Evolutionary conservation across 2,797 vertebrate genomes (phyloP).

Genomic region (Karalla daura): DNA sequence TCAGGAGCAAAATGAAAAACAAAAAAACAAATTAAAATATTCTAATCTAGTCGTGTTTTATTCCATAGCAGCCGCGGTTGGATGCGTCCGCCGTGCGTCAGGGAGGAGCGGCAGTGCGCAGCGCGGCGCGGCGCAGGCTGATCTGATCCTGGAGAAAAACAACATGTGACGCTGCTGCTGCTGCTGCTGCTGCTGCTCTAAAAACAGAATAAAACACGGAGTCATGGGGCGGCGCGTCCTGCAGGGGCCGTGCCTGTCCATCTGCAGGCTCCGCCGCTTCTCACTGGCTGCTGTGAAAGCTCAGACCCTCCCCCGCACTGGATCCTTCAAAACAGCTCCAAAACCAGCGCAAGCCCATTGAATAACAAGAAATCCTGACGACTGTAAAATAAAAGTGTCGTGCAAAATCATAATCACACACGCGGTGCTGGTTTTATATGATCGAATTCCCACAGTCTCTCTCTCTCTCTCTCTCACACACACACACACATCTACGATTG

Average conservation of each 20-base stretch:
- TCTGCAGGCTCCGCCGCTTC: constrained; percentile 41
- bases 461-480: too few species aligned
- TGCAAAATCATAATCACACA: not conserved
- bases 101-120: constrained; percentile 79
- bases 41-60: constrained; percentile 33
- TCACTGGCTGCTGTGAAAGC: constrained; percentile 73
- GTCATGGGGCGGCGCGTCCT: constrained; percentile 80
- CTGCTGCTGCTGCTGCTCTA: too few species aligned
- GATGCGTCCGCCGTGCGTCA: constrained; percentile 70
- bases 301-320: too few species aligned
- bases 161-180: constrained; percentile 99
- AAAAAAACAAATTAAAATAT: constrained; percentile 4
- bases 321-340: constrained; percentile 20
- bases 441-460: too few species aligned
- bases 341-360: constrained; percentile 44
- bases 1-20: too few species aligned
- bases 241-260: constrained; percentile 76
- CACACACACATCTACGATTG: too few species aligned
- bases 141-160: constrained; percentile 90
- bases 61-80: constrained; percentile 49
- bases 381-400: constrained; percentile 9
- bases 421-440: rapidly evolving
- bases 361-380: constrained; percentile 27
- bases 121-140: constrained; percentile 84
- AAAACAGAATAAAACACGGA: constrained; percentile 81